Evolutionary conservation across 2,888 invertebrate species (phyloP).

Genomic region (Ichneumoninae sp.): DNA sequence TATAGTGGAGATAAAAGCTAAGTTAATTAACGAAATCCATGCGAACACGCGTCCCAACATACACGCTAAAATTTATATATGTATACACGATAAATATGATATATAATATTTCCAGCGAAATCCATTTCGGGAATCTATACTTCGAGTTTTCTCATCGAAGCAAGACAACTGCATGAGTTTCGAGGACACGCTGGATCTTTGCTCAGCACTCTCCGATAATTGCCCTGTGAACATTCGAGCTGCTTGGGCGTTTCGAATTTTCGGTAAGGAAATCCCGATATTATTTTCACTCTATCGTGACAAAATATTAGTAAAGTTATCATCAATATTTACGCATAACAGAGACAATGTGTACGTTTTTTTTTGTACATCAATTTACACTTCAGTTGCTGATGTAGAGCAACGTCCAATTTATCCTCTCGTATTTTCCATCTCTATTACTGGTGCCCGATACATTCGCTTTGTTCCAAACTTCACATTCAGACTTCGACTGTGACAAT

Average conservation of each 20-base stretch:
- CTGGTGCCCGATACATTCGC: not conserved
- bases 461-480: constrained; percentile 65
- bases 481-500: constrained; percentile 88
- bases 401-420: not conserved
- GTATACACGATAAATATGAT: not conserved
- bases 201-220: constrained; percentile 90
- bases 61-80: no score
- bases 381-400: not conserved
- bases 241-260: constrained; percentile 91
- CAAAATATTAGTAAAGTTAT: not conserved
- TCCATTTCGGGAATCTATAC: constrained; percentile 90
- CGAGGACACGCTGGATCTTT: constrained; percentile 92
- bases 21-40: no score
- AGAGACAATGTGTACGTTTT: not conserved
- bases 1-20: no score
- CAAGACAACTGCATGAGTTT: constrained; percentile 89
- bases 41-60: no score
- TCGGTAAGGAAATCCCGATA: constrained; percentile 85
- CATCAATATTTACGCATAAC: not conserved
- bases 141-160: constrained; percentile 90
- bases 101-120: constrained; percentile 87
- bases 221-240: constrained; percentile 91
- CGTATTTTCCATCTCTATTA: not conserved
- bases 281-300: not conserved
- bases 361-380: not conserved